Evolutionary conservation across 2,888 invertebrate species (phyloP).

Genomic region (Mesoligia furuncula): DNA sequence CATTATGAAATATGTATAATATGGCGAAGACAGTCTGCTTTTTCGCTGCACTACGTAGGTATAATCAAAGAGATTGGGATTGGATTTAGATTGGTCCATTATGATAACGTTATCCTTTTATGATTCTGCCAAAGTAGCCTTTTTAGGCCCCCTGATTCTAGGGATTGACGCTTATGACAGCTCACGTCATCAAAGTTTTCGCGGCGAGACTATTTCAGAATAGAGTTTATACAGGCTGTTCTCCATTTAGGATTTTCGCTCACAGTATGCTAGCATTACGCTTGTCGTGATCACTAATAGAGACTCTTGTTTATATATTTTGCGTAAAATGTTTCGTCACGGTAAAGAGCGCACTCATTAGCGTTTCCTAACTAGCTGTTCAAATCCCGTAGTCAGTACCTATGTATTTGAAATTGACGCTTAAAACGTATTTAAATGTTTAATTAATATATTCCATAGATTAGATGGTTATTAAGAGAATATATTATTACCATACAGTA

Average conservation of each 20-base stretch:
- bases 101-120: no score
- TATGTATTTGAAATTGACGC: constrained; percentile 77
- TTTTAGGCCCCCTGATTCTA: no score
- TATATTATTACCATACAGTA: constrained; percentile 75
- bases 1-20: no score
- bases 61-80: no score
- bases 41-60: no score
- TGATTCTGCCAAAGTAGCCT: no score
- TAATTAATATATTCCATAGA: constrained; percentile 80
- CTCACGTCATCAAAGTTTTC: no score
- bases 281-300: background rate
- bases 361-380: constrained; percentile 69
- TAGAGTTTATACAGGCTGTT: background rate
- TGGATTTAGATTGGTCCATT: no score
- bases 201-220: background rate
- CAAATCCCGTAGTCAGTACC: constrained; percentile 71
- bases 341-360: constrained; percentile 59
- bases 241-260: background rate
- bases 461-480: constrained; percentile 71
- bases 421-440: constrained; percentile 75
- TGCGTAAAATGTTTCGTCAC: constrained; percentile 25
- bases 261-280: constrained; percentile 14
- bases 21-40: no score
- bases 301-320: constrained; percentile 6
- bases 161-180: background rate